phyloP scores from a whole-genome alignment of 2,797 vertebrate genomes.

The Enoplosus armatus region DNA sequence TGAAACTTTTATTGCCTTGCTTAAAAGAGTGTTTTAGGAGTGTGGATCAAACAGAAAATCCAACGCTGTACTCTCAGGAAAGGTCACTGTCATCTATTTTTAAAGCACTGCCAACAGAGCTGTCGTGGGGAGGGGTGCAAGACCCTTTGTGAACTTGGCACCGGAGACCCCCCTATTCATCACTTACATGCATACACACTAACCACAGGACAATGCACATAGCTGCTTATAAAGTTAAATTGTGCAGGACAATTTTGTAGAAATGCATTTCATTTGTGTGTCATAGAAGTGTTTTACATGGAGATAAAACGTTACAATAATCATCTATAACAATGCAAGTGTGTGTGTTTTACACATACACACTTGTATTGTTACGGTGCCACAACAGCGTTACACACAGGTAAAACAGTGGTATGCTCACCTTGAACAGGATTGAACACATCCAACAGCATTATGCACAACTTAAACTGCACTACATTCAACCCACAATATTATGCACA shows the following conservation, averaged over 20 bases:
- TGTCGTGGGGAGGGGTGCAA: background rate
- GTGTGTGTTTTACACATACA: background rate
- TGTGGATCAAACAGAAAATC: conserved; percentile 4
- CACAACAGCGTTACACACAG: background rate
- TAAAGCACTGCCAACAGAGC: background rate
- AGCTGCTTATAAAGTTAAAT: background rate
- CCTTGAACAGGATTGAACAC: background rate
- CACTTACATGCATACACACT: background rate
- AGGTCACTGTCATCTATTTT: conserved; percentile 16
- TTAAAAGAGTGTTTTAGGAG: background rate
- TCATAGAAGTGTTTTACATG: background rate
- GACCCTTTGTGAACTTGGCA: background rate
- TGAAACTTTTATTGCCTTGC: background rate
- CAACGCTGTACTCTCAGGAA: conserved; percentile 1
- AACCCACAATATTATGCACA: background rate
- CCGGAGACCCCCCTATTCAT: background rate
- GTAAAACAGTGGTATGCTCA: background rate
- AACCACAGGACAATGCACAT: background rate
- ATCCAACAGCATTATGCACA: background rate
- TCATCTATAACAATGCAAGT: background rate
- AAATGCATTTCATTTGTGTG: background rate
- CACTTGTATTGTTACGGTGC: background rate
- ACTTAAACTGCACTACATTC: background rate
- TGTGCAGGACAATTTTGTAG: background rate
- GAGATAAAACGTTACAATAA: background rate